These are phyloP conservation scores for Venturia canescens DNA, from an alignment of 1,140 invertebrate species.

Conservation along the genomic window DNA sequence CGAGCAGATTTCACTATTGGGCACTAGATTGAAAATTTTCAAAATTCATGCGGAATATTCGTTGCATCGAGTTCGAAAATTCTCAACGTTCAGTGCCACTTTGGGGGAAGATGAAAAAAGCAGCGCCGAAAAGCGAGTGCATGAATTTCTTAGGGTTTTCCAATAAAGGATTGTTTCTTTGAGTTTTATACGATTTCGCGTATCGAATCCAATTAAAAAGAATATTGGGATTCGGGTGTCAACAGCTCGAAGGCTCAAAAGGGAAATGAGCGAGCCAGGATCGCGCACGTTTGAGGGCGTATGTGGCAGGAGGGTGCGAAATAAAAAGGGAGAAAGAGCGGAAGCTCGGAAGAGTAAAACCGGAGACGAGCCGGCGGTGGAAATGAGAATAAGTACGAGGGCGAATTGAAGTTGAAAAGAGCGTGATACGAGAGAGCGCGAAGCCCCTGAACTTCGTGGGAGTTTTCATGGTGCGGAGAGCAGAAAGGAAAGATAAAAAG, in stretches of 20 bases:
- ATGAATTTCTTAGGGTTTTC: no score
- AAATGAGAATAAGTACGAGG: conserved; percentile 29
- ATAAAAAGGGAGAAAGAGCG: background rate
- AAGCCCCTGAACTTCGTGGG: conserved; percentile 59
- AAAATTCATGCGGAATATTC: no score
- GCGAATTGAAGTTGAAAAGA: conserved; percentile 28
- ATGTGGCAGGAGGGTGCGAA: no score
- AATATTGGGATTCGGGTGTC: background rate
- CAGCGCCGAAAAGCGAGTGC: no score
- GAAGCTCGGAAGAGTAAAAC: background rate
- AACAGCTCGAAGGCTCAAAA: conserved; percentile 6
- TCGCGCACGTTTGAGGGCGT: background rate
- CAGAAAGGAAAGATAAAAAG: conserved; percentile 44
- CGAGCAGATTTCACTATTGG: background rate
- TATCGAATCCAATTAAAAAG: conserved; percentile 4
- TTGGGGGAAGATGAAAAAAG: no score
- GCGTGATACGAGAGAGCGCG: conserved; percentile 63
- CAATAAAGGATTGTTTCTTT: no score
- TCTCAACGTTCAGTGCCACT: no score
- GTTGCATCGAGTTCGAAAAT: no score
- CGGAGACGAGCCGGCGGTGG: background rate
- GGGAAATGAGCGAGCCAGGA: background rate
- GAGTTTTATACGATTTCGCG: background rate
- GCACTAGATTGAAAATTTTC: no score
- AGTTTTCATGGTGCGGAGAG: conserved; percentile 65